Percentiles rank a stretch among this genome's conserved stretches.
phyloP scores from a whole-genome alignment of 2,113 vertebrate genomes.

The Atlantisia rogersi region DNA sequence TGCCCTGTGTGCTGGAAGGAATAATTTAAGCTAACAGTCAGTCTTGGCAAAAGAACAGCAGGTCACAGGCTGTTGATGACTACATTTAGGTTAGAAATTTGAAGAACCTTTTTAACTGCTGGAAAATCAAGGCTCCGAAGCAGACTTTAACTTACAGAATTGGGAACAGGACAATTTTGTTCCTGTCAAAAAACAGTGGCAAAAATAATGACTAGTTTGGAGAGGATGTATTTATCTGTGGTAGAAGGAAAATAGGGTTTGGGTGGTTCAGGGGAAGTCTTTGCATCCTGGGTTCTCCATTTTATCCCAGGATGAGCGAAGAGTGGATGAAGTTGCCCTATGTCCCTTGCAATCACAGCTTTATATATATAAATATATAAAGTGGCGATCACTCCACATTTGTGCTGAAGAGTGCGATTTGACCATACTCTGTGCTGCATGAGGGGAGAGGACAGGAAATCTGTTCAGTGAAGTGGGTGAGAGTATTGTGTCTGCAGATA shows the following conservation, averaged over 20 bases:
- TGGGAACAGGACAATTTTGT: not conserved
- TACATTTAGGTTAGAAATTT: not conserved
- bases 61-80: not conserved
- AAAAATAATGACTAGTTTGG: not conserved
- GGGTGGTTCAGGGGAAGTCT: not conserved
- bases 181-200: not conserved
- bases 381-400: not conserved
- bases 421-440: not conserved
- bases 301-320: not conserved
- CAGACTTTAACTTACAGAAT: not conserved
- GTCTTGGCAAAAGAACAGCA: not conserved
- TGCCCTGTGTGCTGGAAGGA: not conserved
- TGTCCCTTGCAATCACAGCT: not conserved
- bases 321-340: not conserved
- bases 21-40: not conserved
- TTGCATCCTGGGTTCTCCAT: not conserved
- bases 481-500: not conserved
- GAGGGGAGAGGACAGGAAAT: not conserved
- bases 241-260: not conserved
- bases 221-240: not conserved
- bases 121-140: not conserved
- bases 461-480: not conserved
- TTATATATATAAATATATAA: not conserved
- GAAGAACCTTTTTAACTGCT: not conserved
- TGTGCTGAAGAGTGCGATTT: not conserved